phyloP scores from a whole-genome alignment of 2,113 vertebrate genomes.

The Noturus placidus region DNA sequence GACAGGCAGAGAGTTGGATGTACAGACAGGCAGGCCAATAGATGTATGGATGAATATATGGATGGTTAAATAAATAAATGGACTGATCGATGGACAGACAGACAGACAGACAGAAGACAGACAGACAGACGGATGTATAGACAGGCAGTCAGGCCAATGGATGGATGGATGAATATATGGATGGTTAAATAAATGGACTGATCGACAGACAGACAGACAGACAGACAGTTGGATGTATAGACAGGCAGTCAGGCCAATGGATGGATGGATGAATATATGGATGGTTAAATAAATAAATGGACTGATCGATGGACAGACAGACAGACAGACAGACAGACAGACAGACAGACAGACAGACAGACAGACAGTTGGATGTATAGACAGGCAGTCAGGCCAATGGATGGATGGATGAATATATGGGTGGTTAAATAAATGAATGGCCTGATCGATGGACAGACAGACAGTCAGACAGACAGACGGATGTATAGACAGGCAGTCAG shows the following conservation, averaged over 20 bases:
- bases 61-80: not conserved
- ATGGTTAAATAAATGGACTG: fast-evolving
- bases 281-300: not conserved
- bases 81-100: not conserved
- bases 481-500: not conserved
- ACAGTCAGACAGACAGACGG: not conserved
- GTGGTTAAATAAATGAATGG: not conserved
- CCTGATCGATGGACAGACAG: not conserved
- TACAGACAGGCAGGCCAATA: too few species aligned
- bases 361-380: not conserved
- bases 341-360: too few species aligned
- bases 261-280: not conserved
- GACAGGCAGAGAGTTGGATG: not conserved
- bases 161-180: not conserved
- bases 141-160: too few species aligned
- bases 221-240: not conserved
- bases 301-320: not conserved
- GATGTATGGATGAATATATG: not conserved
- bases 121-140: fast-evolving
- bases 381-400: not conserved
- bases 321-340: too few species aligned
- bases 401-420: not conserved
- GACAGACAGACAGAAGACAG: too few species aligned
- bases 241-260: not conserved
- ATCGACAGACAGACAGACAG: not conserved